Base-by-base conservation (phyloP, 2,888 invertebrate genomes). In the Candidula unifasciata region DNA sequence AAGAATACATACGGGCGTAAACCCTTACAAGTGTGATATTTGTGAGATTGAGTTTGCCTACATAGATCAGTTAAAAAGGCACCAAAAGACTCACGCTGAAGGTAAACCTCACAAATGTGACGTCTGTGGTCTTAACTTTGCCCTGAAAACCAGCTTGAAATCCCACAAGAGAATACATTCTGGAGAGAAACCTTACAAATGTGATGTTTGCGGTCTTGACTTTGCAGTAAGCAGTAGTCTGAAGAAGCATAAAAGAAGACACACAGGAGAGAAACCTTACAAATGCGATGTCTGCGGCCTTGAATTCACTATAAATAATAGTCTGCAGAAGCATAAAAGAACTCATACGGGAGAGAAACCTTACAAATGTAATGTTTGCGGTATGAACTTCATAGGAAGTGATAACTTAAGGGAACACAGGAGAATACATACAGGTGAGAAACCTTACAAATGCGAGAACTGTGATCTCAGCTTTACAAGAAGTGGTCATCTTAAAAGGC, bases 301-400 rank as follows among this genome's bases (percentile, higher is more conserved):
- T 21, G 24, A 6, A 2, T 80, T 80, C 27, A 30, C 30, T 3
- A 13, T 52, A 18, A 69, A 21, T 27, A 33, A 21, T 21, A 27
- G 54, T 0, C 68, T 80, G 2, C 24, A 71, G 24, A 33, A 37
- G 6, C 80, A 80, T 24, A 80, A n/a, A 13, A 37, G 71, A 44
- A 69, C 54, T 10, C 80, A 80, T 68, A 71, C 80, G 21, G 80
- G 80, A 18, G 80, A 80, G 27, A 68, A 71, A 30, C 80, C 80
- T 16, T 80, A 71, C 80, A 69, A 69, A 21, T 80, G 80, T 27
- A 30, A 64, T 35, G 54, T 80, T 16, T 80, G 80, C 24, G 69
- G 69, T 33, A 30, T 54, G 8, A 33, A 44, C 6, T 80, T 80
- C 52, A 35, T 33, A n/a, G 24, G 21, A 54, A 69, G 54, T 69